Base-by-base conservation (phyloP, 2,888 invertebrate species). In the Encarsia formosa region DNA sequence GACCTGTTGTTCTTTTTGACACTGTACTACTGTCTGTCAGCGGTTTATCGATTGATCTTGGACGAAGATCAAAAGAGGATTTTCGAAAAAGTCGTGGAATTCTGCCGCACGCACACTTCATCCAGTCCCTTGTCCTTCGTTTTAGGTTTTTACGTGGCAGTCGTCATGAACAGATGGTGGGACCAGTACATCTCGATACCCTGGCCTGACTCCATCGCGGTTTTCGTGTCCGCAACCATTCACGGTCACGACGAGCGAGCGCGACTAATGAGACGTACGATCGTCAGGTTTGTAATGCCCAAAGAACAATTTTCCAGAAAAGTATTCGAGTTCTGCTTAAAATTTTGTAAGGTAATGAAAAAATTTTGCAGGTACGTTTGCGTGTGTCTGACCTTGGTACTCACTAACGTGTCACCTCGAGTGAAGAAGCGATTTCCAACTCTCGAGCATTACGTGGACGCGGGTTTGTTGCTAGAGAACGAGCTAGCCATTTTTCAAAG, bases 71-170 rank as follows among this genome's bases (percentile, higher is more conserved):
- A 88, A 54, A 88, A 86, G 78, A 78, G 91, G 71, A 71, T 81
- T 54, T 95, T 94, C 73, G 92, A 91, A 75, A 82, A 82, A 56
- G 78, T 94, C 46, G 88, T 87, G 4, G 81, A 82, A 59, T 93
- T 94, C 75, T 95, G 94, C 77, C 85, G 86, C 67, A 85, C 84
- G 61, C 91, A 90, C 76, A 88, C 87, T 62, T 87, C 87, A 75
- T 81, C 92, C 62, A 94, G 95, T 64, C 95, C 95, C 13, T 75
- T 95, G 59, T 92, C 94, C 5, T 95, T 95, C 74, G 92, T 95
- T 54, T 80, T 95, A 62, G 94, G 95, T 62, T 95, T 95, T 78
- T 95, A 94, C 76, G 93, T 95, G 47, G 86, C 88, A 6, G 85
- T 94, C 61, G 92, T 95, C 43, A 92, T 94, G 85, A 88, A 87